Percentiles rank a stretch among this genome's conserved stretches.
Conservation (phyloP, 2,113 vertebrate genomes). For the Heliornis fulica region DNA sequence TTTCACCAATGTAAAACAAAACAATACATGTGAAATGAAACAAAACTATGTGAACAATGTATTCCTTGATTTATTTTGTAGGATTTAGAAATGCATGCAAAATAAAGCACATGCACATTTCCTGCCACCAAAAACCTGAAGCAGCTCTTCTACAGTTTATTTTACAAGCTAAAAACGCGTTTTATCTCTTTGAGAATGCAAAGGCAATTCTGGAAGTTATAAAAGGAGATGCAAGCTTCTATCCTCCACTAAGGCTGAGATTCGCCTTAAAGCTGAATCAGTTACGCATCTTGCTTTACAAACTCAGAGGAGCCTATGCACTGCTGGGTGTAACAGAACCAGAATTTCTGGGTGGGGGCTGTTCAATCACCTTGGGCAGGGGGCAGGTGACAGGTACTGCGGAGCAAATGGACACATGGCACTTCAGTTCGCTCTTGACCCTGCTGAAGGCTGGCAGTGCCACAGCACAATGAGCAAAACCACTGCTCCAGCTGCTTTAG, state of each 20-base stretch:
- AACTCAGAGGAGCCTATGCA: neutral
- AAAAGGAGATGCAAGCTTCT: neutral
- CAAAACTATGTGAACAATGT: too few relatives aligned
- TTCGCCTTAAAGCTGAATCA: neutral
- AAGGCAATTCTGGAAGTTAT: neutral
- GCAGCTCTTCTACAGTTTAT: neutral
- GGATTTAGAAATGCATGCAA: neutral
- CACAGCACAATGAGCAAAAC: neutral
- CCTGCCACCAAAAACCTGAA: neutral
- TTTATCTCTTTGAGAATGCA: neutral
- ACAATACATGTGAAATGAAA: too few relatives aligned
- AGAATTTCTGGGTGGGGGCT: neutral
- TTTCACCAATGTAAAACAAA: too few relatives aligned
- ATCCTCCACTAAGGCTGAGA: neutral
- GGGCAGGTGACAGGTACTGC: neutral
- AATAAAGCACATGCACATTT: neutral
- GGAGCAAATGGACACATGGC: neutral
- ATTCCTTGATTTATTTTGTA: neutral
- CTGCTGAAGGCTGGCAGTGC: neutral
- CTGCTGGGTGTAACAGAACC: neutral
- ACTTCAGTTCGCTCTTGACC: neutral
- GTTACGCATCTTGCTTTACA: neutral
- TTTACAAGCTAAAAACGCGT: neutral
- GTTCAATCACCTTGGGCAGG: neutral
- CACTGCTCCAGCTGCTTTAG: neutral